Evolutionary conservation across 2,113 vertebrate species (phyloP).

Genomic region (Pollachius pollachius): DNA sequence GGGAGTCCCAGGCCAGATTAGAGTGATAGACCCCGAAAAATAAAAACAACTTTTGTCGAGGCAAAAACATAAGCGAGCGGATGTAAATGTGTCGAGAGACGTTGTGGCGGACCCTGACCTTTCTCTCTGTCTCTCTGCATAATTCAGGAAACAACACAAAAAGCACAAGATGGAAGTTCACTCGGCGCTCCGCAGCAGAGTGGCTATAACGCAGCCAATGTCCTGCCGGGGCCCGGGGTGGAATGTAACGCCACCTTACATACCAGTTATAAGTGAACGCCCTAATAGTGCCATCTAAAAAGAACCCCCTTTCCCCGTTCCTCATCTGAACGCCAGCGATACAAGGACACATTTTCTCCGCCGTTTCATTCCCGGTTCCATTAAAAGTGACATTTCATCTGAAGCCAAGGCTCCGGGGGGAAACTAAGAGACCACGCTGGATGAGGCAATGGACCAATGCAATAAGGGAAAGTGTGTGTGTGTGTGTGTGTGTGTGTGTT

Average conservation of each 20-base stretch:
- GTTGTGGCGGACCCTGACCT: no score
- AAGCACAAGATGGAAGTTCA: conserved; percentile 22
- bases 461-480: conserved; percentile 50
- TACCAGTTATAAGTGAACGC: conserved; percentile 50
- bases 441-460: conserved; percentile 60
- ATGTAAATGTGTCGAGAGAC: no score
- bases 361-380: conserved; percentile 81
- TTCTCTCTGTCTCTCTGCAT: conserved; percentile 33
- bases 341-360: conserved; percentile 68
- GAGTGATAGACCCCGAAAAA: no score
- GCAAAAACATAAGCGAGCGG: no score
- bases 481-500: conserved; percentile 11
- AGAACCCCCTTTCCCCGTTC: conserved; percentile 58
- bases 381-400: conserved; percentile 86
- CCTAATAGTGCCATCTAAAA: conserved; percentile 58
- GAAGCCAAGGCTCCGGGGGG: conserved; percentile 79
- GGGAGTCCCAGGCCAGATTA: no score
- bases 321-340: conserved; percentile 44
- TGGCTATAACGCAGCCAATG: conserved; percentile 47
- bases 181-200: conserved; percentile 41
- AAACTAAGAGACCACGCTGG: conserved; percentile 62
- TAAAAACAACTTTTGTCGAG: no score
- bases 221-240: conserved; percentile 47
- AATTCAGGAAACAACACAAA: conserved; percentile 35
- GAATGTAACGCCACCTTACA: conserved; percentile 57